Evolutionary conservation across 2,113 vertebrate species (phyloP).

Genomic region (Emydura subglobosa): DNA sequence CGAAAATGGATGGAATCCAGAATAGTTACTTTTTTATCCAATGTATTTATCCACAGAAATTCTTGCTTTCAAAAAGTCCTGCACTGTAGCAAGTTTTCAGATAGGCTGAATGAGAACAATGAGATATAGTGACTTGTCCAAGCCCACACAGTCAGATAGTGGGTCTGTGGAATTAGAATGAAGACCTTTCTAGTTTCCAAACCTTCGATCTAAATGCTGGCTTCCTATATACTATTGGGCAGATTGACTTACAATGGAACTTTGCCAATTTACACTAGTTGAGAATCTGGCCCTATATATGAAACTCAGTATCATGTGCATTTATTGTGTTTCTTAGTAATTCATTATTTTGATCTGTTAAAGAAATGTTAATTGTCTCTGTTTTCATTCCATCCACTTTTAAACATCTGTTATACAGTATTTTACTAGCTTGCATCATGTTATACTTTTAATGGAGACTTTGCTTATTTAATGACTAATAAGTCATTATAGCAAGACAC

Average conservation of each 20-base stretch:
- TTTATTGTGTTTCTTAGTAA: conserved; percentile 27
- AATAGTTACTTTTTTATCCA: neutral
- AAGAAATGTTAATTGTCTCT: conserved; percentile 29
- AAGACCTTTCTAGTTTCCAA: neutral
- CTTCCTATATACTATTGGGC: neutral
- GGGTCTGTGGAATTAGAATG: neutral
- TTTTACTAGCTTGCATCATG: conserved; percentile 15
- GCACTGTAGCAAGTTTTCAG: neutral
- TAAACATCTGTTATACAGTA: neutral
- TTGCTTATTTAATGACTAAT: neutral
- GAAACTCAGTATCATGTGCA: neutral
- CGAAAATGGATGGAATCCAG: neutral
- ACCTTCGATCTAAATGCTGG: neutral
- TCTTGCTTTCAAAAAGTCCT: neutral
- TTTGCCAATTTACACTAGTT: neutral
- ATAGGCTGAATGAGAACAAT: neutral
- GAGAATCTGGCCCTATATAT: neutral
- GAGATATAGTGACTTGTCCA: neutral
- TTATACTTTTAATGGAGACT: neutral
- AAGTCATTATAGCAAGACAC: neutral
- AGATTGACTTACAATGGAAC: neutral
- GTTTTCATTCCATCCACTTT: neutral
- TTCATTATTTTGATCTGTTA: conserved; percentile 16
- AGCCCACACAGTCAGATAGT: neutral
- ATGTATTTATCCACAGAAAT: neutral